Base-by-base conservation (phyloP, 2,113 vertebrate species). In the Monopterus albus region DNA sequence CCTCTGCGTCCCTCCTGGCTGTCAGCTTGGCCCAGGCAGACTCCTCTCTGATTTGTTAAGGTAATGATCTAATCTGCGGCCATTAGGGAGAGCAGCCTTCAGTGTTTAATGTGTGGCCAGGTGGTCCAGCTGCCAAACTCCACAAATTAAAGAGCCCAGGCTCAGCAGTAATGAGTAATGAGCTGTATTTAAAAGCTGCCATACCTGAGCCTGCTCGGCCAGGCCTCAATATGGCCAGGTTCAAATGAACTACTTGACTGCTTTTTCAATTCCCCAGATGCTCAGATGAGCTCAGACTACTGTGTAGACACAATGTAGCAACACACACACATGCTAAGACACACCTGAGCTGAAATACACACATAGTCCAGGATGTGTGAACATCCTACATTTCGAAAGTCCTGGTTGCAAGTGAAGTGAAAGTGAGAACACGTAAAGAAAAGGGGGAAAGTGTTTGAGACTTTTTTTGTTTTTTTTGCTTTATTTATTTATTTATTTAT, bases 71-170 rank as follows among this genome's bases (percentile, higher is more conserved):
- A 82, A 91, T 93, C 88, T 87, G 68, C 59, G 62, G 68, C 86
- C 63, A 91, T 82, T 81, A 84, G 82, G 70, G 82, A 93, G 73
- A 87, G 79, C 86, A 90, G 90, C 83, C 79, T 87, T 87, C 81
- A 86, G 86, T 84, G 83, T 89, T 92, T 91, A 88, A 90, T 87
- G 85, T 75, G 85, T 79, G 91, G 83, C 89, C 91, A 93, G 91
- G 88, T 93, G 92, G 89, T 87, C 78, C 76, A 84, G 83, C 87
- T 91, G 86, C 86, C 75, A 85, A 77, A 81, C 81, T 76, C 61
- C 81, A 68, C 77, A 77, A 87, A 90, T 87, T 84, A 92, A 92
- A 89, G 76, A 74, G 80, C 83, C 66, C 11, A 15, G 56, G 63
- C 77, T 76, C 29, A 1, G 52, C 86, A 81, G 84, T 79, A 84